These are phyloP conservation scores for Drosophila sechellia DNA, from an alignment of 1,140 invertebrate species.

Conservation along the genomic window DNA sequence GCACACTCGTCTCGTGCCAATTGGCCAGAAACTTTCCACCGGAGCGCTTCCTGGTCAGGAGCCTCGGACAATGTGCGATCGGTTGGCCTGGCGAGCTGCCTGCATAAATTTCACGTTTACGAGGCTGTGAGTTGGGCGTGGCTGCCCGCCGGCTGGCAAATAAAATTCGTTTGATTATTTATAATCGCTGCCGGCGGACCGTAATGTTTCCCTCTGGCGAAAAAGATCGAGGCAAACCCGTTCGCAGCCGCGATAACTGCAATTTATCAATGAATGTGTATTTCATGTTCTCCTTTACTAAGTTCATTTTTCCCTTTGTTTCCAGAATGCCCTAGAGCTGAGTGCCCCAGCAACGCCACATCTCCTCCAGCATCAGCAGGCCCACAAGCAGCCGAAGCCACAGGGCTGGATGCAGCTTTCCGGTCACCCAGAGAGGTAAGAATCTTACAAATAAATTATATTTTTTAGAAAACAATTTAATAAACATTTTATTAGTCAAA, in stretches of 20 bases:
- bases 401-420: conserved; percentile 96
- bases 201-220: conserved; percentile 21
- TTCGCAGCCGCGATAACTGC: conserved; percentile 6
- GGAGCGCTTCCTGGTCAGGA: conserved; percentile 56
- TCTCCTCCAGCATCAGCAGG: conserved; percentile 86
- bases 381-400: conserved; percentile 85
- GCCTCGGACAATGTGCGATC: conserved; percentile 65
- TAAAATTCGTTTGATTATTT: conserved; percentile 71
- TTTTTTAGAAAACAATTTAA: too few species aligned
- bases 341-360: conserved; percentile 96
- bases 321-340: conserved; percentile 96
- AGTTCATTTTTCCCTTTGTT: conserved; percentile 20
- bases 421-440: conserved; percentile 91
- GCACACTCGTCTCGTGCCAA: conserved; percentile 3
- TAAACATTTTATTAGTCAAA: too few species aligned
- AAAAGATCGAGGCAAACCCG: conserved; percentile 1
- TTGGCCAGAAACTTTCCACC: conserved; percentile 35
- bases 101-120: conserved; percentile 76
- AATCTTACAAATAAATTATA: not conserved
- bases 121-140: conserved; percentile 32
- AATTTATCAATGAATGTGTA: conserved; percentile 21
- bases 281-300: not conserved
- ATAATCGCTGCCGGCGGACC: conserved; percentile 48
- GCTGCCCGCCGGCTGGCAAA: conserved; percentile 28
- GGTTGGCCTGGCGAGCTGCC: conserved; percentile 56